Evolutionary conservation across 2,888 invertebrate species (phyloP).

Genomic region (Hermaeophaga mercurialis): DNA sequence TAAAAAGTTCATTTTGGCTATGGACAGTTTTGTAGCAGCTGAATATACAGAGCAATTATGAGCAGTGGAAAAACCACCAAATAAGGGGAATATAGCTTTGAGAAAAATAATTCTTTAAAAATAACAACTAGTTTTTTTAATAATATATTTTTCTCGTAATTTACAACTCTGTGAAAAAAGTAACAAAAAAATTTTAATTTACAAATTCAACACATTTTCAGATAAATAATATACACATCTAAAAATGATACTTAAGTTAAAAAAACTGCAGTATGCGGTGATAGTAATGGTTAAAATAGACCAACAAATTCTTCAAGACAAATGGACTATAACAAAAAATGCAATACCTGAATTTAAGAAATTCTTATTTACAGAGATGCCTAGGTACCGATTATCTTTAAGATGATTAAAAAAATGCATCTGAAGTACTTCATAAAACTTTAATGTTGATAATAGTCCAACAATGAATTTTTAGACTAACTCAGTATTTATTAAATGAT

Average conservation of each 20-base stretch:
- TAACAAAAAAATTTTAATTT: slow-evolving; percentile 31
- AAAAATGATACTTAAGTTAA: slow-evolving; percentile 29
- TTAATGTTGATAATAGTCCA: slow-evolving; percentile 38
- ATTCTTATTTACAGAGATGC: background rate
- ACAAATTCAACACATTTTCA: slow-evolving; percentile 30
- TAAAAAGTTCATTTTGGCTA: too few species aligned
- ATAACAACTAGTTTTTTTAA: slow-evolving; percentile 4
- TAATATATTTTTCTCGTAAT: slow-evolving; percentile 19
- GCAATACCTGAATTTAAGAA: slow-evolving; percentile 1
- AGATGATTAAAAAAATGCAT: slow-evolving; percentile 30
- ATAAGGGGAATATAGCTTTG: too few species aligned
- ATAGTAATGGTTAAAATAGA: slow-evolving; percentile 19
- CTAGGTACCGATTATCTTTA: slow-evolving; percentile 4
- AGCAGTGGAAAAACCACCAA: too few species aligned
- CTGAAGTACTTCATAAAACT: slow-evolving; percentile 36
- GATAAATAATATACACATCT: slow-evolving; percentile 23
- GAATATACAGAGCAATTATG: too few species aligned
- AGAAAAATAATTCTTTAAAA: too few species aligned
- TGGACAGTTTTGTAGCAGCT: too few species aligned
- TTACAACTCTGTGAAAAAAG: slow-evolving; percentile 46
- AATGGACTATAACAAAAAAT: slow-evolving; percentile 22
- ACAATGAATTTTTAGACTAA: slow-evolving; percentile 39
- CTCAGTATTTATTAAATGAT: slow-evolving; percentile 38
- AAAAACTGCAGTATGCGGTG: slow-evolving; percentile 23
- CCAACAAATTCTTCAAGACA: slow-evolving; percentile 4